Conservation (phyloP, 1,140 invertebrate genomes). For the Heterodera schachtii region DNA sequence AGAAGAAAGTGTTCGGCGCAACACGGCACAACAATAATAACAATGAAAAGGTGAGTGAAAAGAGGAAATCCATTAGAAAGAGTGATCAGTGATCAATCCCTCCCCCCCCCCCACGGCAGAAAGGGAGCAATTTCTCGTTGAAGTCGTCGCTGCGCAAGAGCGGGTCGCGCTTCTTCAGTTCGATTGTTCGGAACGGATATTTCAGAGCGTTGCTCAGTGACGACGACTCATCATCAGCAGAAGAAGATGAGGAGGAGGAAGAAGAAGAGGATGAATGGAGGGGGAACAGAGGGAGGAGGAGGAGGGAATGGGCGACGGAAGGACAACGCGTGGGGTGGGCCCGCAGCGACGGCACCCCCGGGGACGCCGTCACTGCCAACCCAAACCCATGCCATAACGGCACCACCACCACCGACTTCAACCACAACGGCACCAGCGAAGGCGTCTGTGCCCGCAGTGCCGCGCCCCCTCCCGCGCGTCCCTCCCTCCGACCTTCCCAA, state of each 20-base stretch:
- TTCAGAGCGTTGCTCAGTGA: constrained; percentile 15
- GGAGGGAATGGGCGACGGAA: neutral
- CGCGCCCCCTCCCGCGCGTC: neutral
- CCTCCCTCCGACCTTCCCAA: neutral
- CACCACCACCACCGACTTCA: too few relatives aligned
- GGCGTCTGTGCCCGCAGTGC: neutral
- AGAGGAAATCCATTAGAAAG: neutral
- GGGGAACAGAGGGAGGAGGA: neutral
- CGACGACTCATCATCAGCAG: neutral
- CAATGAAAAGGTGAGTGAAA: neutral
- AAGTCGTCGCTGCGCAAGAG: constrained; percentile 17
- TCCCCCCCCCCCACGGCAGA: neutral
- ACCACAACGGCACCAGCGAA: neutral
- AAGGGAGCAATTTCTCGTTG: constrained; percentile 9
- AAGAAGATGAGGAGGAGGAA: constrained; percentile 8
- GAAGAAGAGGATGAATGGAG: neutral
- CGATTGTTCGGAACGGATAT: constrained; percentile 12
- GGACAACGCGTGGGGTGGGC: neutral
- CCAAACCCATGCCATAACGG: too few relatives aligned
- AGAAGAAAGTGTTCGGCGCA: neutral
- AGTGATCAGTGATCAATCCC: neutral
- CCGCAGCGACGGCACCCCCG: neutral
- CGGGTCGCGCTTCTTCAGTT: constrained; percentile 20
- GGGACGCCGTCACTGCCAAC: too few relatives aligned
- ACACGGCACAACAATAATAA: too few relatives aligned